Conservation (phyloP, 2,113 vertebrate genomes). For the Thymallus thymallus region DNA sequence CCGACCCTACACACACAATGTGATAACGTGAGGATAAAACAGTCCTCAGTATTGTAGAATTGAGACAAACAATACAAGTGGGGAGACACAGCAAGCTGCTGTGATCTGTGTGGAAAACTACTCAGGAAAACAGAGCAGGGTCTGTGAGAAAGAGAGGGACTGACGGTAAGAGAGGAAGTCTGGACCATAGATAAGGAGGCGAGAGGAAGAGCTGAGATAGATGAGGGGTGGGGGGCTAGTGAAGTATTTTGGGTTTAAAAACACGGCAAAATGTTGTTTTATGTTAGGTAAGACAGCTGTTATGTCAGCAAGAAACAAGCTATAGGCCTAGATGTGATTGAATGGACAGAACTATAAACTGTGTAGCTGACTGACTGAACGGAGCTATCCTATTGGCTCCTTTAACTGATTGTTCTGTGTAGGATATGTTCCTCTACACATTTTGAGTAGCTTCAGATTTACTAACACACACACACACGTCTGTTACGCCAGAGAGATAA, state of each 20-base stretch:
- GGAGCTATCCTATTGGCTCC: neutral
- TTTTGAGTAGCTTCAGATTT: too few relatives aligned
- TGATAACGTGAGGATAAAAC: conserved; percentile 42
- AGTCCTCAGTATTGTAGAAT: conserved; percentile 35
- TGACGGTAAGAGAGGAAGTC: conserved; percentile 64
- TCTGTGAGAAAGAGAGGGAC: conserved; percentile 47
- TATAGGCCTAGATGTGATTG: conserved; percentile 3
- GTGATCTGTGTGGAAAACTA: conserved; percentile 59
- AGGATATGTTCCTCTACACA: too few relatives aligned
- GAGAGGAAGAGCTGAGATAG: conserved; percentile 60
- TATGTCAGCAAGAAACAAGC: conserved; percentile 30
- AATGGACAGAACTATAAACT: neutral
- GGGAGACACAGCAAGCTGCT: conserved; percentile 35
- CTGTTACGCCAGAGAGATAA: conserved; percentile 48
- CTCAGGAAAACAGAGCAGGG: conserved; percentile 57
- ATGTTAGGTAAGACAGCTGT: conserved; percentile 23
- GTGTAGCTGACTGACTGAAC: neutral
- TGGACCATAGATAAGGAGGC: conserved; percentile 69
- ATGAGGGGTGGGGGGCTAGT: neutral
- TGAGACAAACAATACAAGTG: conserved; percentile 36
- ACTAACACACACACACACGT: neutral
- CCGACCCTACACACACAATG: conserved; percentile 39
- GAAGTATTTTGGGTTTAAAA: conserved; percentile 7
- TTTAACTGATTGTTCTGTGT: too few relatives aligned
- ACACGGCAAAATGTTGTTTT: neutral